Evolutionary conservation across 53 echinoderm and acorn worm species (phyloP).

Genomic region (Mesocentrotus franciscanus): DNA sequence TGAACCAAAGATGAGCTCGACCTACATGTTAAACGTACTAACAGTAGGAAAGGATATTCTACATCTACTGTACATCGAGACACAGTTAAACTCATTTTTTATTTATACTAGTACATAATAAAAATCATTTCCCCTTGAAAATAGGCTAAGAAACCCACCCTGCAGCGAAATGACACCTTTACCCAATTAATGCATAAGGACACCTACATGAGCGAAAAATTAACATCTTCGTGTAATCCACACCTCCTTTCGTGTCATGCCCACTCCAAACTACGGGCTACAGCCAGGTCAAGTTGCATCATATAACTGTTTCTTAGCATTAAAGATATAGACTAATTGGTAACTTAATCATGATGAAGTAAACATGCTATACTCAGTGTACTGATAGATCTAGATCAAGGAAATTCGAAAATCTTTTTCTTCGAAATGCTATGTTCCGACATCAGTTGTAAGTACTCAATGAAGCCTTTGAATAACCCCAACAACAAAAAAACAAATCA

Average conservation of each 20-base stretch:
- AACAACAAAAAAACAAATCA: too few relatives aligned
- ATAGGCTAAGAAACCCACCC: neutral
- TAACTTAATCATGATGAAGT: neutral
- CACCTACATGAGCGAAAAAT: neutral
- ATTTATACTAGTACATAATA: neutral
- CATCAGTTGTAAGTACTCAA: neutral
- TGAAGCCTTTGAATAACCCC: neutral
- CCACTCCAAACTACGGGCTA: neutral
- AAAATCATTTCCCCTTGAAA: neutral
- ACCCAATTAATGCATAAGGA: neutral
- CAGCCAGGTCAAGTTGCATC: conserved; percentile 32
- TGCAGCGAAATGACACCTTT: neutral
- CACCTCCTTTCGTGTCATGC: neutral
- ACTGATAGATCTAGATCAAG: conserved; percentile 19
- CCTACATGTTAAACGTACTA: too few relatives aligned
- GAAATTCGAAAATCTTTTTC: neutral
- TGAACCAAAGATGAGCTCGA: too few relatives aligned
- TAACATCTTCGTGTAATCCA: neutral
- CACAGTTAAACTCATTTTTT: neutral
- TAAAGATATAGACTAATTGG: neutral
- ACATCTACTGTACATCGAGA: neutral
- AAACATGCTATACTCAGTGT: neutral
- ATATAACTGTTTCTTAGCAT: neutral
- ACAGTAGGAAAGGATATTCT: neutral
- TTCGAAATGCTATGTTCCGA: neutral